Evolutionary conservation across 2,888 invertebrate genomes (phyloP).

Genomic region (Incurvaria masculella): DNA sequence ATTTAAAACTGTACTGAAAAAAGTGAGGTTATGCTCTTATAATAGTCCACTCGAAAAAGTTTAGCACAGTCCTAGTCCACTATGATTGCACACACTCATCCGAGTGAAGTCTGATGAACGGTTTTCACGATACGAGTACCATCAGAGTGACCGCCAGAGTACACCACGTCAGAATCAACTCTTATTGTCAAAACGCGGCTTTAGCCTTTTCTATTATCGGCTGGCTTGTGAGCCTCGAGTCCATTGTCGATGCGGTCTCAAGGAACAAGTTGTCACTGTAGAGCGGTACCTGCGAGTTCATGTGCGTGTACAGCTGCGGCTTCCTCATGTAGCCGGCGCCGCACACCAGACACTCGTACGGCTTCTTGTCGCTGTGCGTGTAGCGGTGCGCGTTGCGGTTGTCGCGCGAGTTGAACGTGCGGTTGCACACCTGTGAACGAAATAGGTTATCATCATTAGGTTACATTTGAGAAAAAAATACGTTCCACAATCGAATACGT

Average conservation of each 20-base stretch:
- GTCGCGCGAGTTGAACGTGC: slow-evolving; percentile 79
- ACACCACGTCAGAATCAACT: too few species aligned
- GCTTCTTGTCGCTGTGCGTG: slow-evolving; percentile 83
- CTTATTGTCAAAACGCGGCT: too few species aligned
- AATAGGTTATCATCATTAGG: not conserved
- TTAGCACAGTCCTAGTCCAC: too few species aligned
- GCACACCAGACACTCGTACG: slow-evolving; percentile 79
- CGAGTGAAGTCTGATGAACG: not conserved
- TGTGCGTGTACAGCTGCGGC: slow-evolving; percentile 72
- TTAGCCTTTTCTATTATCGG: not conserved
- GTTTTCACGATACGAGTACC: too few species aligned
- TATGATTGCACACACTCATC: too few species aligned
- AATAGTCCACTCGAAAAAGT: too few species aligned
- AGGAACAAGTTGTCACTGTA: not conserved
- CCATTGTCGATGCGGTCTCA: too few species aligned
- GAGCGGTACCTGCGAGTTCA: slow-evolving; percentile 58
- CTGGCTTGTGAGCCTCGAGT: not conserved
- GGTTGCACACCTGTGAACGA: slow-evolving; percentile 66
- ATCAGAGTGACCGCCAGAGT: too few species aligned
- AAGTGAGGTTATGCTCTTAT: too few species aligned
- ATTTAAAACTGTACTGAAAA: too few species aligned
- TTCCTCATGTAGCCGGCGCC: slow-evolving; percentile 83
- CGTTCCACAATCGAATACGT: too few species aligned
- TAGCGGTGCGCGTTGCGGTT: slow-evolving; percentile 83
- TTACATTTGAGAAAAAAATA: too few species aligned